Evolutionary conservation across 2,888 invertebrate species (phyloP).

Genomic region (Drosophila suboccidentalis): DNA sequence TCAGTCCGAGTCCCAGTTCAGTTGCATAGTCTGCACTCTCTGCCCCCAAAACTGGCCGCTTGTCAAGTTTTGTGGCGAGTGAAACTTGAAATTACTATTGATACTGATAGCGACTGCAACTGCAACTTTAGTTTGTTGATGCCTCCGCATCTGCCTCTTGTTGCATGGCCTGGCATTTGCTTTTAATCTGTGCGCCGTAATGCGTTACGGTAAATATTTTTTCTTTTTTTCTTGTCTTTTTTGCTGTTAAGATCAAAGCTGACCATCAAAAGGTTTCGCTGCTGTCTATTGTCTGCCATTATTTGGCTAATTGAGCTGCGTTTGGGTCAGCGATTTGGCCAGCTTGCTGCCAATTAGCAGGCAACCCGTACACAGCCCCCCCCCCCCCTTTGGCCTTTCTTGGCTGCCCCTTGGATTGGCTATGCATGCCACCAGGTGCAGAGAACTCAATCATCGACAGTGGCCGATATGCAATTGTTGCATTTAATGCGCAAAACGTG

Average conservation of each 20-base stretch:
- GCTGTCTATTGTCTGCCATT: conserved; percentile 37
- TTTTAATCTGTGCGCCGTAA: conserved; percentile 72
- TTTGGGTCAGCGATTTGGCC: conserved; percentile 47
- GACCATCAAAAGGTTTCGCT: conserved; percentile 61
- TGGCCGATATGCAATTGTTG: conserved; percentile 70
- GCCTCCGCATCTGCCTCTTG: conserved; percentile 14
- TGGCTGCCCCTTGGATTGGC: conserved; percentile 5
- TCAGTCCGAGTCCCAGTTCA: conserved; percentile 26
- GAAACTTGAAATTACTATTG: conserved; percentile 80
- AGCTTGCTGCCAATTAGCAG: conserved; percentile 46
- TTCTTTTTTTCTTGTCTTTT: conserved; percentile 31
- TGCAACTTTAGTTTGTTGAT: conserved; percentile 34
- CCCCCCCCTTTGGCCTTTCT: not conserved
- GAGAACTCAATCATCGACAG: conserved; percentile 75
- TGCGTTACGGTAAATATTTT: conserved; percentile 82
- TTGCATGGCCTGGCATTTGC: conserved; percentile 43
- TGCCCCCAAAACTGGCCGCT: conserved; percentile 28
- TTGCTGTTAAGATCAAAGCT: conserved; percentile 74
- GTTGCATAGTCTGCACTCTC: conserved; percentile 2
- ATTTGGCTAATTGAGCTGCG: conserved; percentile 68
- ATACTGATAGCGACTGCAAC: conserved; percentile 77
- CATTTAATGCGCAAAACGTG: conserved; percentile 83
- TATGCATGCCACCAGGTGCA: conserved; percentile 71
- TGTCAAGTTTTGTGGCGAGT: conserved; percentile 66
- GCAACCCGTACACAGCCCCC: not conserved